Percentiles rank a stretch among this genome's conserved stretches.
These are phyloP conservation scores for Mactromeris polynyma DNA, from an alignment of 2,888 invertebrate genomes.

Conservation along the genomic window DNA sequence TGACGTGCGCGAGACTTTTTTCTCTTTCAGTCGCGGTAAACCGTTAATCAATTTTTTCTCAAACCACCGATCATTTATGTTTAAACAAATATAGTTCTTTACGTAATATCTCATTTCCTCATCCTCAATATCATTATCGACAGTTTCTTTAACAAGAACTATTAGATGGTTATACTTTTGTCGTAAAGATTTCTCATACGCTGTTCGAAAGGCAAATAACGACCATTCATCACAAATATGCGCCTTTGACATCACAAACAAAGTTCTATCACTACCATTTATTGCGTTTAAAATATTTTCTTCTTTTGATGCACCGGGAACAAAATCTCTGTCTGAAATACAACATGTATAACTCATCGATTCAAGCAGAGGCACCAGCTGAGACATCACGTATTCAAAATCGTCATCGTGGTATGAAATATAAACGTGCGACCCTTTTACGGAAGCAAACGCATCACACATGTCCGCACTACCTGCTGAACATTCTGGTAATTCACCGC, in stretches of 20 bases:
- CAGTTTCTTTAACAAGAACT: conserved; percentile 57
- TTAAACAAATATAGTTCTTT: conserved; percentile 66
- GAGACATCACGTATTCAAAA: conserved; percentile 59
- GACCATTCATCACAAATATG: conserved; percentile 73
- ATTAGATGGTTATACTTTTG: conserved; percentile 72
- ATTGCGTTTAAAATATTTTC: conserved; percentile 73
- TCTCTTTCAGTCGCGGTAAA: conserved; percentile 47
- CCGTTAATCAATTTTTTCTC: conserved; percentile 59
- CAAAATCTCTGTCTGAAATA: conserved; percentile 74
- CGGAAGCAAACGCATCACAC: not conserved
- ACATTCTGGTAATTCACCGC: not conserved
- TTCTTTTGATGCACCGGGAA: conserved; percentile 72
- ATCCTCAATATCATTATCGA: conserved; percentile 34
- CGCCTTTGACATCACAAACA: conserved; percentile 66
- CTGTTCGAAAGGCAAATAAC: conserved; percentile 69
- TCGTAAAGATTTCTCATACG: conserved; percentile 69
- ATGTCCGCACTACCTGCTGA: not conserved
- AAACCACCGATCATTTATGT: conserved; percentile 58
- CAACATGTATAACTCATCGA: conserved; percentile 59
- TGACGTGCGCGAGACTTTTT: conserved; percentile 26
- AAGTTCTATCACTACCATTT: conserved; percentile 57
- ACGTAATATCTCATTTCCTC: conserved; percentile 68
- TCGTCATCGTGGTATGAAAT: conserved; percentile 71
- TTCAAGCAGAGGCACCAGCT: conserved; percentile 64
- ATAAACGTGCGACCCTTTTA: conserved; percentile 60